Percentiles rank a stretch among this genome's conserved stretches.
These are phyloP conservation scores for Halotydeus destructor DNA, from an alignment of 1,140 invertebrate genomes.

Conservation along the genomic window DNA sequence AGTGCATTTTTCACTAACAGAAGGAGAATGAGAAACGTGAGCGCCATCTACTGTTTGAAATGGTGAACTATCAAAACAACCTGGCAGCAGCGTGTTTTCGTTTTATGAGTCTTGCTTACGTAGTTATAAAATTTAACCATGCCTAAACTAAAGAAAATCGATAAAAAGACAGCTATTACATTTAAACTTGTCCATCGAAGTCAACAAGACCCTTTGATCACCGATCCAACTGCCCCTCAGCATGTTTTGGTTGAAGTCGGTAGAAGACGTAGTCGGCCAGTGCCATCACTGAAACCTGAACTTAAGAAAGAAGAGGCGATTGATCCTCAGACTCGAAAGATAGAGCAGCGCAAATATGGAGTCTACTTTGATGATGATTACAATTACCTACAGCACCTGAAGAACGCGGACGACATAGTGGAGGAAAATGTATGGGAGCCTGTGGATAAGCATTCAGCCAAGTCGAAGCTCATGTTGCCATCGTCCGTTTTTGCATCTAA, in stretches of 20 bases:
- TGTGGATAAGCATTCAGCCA: slow-evolving; percentile 2
- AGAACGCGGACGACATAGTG: slow-evolving; percentile 31
- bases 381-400: slow-evolving; percentile 80
- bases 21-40: too few species aligned
- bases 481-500: slow-evolving; percentile 76
- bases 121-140: too few species aligned
- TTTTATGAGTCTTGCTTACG: too few species aligned
- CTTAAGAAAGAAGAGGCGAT: neutral
- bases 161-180: slow-evolving; percentile 70
- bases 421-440: slow-evolving; percentile 13
- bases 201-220: slow-evolving; percentile 68
- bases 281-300: neutral
- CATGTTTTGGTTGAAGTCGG: slow-evolving; percentile 42
- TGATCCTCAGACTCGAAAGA: slow-evolving; percentile 34
- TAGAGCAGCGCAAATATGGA: slow-evolving; percentile 73
- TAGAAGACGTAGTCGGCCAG: neutral
- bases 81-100: too few species aligned
- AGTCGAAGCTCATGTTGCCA: slow-evolving; percentile 40
- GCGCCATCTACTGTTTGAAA: too few species aligned
- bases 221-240: slow-evolving; percentile 68
- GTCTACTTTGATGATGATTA: slow-evolving; percentile 90
- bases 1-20: too few species aligned
- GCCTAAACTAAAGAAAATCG: too few species aligned
- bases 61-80: too few species aligned
- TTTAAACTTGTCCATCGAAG: slow-evolving; percentile 78